Percentiles rank a stretch among this genome's conserved stretches.
These are phyloP conservation scores for Jordanella pulchra DNA, from an alignment of 2,797 vertebrate species.

Conservation along the genomic window DNA sequence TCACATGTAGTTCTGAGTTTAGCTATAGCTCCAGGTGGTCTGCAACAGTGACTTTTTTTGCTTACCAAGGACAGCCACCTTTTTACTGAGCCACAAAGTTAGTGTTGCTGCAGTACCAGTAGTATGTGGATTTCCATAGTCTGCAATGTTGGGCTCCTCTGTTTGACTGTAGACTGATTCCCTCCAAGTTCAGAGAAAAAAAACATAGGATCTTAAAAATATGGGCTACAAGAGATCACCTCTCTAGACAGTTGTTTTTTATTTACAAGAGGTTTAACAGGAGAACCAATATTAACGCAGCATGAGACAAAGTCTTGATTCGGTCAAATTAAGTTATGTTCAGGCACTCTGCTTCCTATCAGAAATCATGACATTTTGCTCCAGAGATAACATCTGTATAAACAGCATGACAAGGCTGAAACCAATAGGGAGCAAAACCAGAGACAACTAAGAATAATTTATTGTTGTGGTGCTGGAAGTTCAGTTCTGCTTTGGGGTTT, in stretches of 20 bases:
- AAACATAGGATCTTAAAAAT: neutral
- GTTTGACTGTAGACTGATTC: neutral
- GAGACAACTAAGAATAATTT: neutral
- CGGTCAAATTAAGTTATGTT: slow-evolving; percentile 23
- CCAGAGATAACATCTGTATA: neutral
- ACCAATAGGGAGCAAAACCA: neutral
- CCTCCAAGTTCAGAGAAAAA: neutral
- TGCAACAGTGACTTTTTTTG: slow-evolving; percentile 68
- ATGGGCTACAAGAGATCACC: neutral
- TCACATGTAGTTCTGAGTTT: slow-evolving; percentile 68
- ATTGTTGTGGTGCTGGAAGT: neutral
- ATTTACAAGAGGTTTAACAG: slow-evolving; percentile 1
- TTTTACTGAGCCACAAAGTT: slow-evolving; percentile 16
- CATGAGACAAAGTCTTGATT: slow-evolving; percentile 25
- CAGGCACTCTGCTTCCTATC: slow-evolving; percentile 9
- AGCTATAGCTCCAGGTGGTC: slow-evolving; percentile 69
- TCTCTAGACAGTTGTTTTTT: neutral
- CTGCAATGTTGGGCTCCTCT: neutral
- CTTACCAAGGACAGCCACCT: slow-evolving; percentile 34
- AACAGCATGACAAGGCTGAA: slow-evolving; percentile 2
- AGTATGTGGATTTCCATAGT: neutral
- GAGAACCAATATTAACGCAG: slow-evolving; percentile 8
- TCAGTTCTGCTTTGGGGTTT: slow-evolving; percentile 6
- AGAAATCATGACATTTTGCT: neutral
- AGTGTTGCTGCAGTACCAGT: slow-evolving; percentile 4